Evolutionary conservation across 2,888 invertebrate genomes (phyloP).

Genomic region (Aspidiotus destructor): DNA sequence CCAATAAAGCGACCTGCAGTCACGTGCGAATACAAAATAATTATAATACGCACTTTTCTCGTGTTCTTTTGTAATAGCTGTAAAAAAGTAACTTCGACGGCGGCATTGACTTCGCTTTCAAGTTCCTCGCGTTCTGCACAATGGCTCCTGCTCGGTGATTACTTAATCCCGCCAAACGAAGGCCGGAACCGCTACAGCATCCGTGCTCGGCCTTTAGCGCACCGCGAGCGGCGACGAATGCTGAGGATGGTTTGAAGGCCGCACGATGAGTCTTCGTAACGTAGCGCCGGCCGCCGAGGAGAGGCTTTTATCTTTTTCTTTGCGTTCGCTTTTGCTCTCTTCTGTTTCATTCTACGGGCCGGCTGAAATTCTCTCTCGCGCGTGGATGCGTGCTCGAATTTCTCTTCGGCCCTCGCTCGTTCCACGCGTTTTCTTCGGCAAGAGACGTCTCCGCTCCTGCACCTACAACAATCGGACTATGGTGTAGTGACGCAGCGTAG

Average conservation of each 20-base stretch:
- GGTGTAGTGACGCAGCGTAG: slow-evolving; percentile 10
- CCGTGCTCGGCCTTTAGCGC: not conserved
- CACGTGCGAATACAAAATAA: too few relatives aligned
- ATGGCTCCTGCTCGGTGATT: not conserved
- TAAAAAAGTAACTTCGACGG: not conserved
- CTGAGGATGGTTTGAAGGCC: not conserved
- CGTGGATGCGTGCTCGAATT: slow-evolving; percentile 11
- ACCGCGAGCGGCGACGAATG: too few relatives aligned
- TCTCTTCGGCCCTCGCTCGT: not conserved
- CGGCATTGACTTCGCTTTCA: not conserved
- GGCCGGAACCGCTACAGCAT: not conserved
- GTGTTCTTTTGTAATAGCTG: too few relatives aligned
- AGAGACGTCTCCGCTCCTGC: not conserved
- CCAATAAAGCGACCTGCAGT: too few relatives aligned
- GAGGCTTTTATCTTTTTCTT: not conserved
- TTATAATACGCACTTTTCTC: too few relatives aligned
- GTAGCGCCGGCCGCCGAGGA: too few relatives aligned
- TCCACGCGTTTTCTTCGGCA: not conserved
- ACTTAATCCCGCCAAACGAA: slow-evolving; percentile 1
- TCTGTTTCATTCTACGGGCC: slow-evolving; percentile 1
- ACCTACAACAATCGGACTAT: not conserved
- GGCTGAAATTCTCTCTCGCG: not conserved
- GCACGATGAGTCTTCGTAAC: not conserved
- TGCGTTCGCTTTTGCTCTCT: not conserved
- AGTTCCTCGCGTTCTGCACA: not conserved